A percentile compares a stretch with the other conserved stretches of the same genome.
Conservation (phyloP, 2,888 invertebrate genomes). For the Sussaba pulchella region DNA sequence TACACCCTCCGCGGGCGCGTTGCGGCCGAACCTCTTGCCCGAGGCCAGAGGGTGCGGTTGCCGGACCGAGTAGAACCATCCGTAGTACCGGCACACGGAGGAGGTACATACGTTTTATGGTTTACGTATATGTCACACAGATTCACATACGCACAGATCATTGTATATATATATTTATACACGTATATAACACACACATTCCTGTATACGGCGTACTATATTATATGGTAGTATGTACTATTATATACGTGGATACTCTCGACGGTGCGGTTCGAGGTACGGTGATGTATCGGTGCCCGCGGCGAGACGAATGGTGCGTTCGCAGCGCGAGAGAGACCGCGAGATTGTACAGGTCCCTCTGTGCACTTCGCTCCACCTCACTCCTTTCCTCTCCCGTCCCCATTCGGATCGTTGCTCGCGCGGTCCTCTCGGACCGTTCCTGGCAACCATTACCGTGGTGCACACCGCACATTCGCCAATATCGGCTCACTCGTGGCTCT, state of each 20-base stretch:
- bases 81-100: constrained; percentile 71
- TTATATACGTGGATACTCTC: constrained; percentile 68
- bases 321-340: constrained; percentile 49
- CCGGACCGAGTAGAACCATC: constrained; percentile 77
- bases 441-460: constrained; percentile 77
- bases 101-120: constrained; percentile 70
- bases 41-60: constrained; percentile 79
- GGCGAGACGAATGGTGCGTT: constrained; percentile 82
- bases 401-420: constrained; percentile 29
- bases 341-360: constrained; percentile 5
- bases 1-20: constrained; percentile 50
- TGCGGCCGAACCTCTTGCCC: constrained; percentile 55
- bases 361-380: constrained; percentile 4
- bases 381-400: constrained; percentile 19
- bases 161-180: constrained; percentile 20
- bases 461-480: constrained; percentile 79
- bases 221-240: constrained; percentile 8
- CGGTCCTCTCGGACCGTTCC: constrained; percentile 66
- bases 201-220: background rate
- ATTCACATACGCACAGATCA: constrained; percentile 32
- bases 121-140: constrained; percentile 51
- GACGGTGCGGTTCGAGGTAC: constrained; percentile 78
- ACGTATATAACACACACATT: too few relatives aligned
- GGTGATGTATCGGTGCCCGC: constrained; percentile 83
- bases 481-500: constrained; percentile 66